Evolutionary conservation across 1,140 invertebrate species (phyloP), one percentile per base, ranked within the genome.

Genomic region (Aphelenchoides besseyi): DNA sequence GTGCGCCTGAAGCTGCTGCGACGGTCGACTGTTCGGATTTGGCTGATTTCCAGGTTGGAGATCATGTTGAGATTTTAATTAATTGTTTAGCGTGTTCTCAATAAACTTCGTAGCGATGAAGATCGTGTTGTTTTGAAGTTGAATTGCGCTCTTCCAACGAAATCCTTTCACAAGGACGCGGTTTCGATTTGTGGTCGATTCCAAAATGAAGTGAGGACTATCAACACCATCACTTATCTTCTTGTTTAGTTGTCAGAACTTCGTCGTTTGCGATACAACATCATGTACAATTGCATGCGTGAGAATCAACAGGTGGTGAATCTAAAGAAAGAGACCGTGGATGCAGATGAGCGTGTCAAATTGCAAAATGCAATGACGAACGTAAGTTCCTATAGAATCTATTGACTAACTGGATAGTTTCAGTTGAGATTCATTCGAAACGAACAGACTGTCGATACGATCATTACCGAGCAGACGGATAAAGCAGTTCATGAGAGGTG

Each of bases 111-210:
- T 28, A 23, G 33, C 16, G 9, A 33, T 5, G 75, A 77, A 37
- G 75, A 77, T 28, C 73, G 55, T 37, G 64, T 77, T n/a, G 35
- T 79, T n/a, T 73, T 77, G 16, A 61, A 55, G 28, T 53, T 77
- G 23, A 77, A 77, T 68, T 79, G 77, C 37, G 77, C 74, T 16
- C 53, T 77, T n/a, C 77, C 75, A 12, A 77, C 75, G 3, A 33
- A 66, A 23, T 78, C 75, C 5, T 77, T 77, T 71, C 37, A 62
- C 3, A 76, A 72, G 63, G 64, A 79, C 53, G 76, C 80, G 18
- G 54, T 30, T n/a, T 30, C 36, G 12, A 74, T 79, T 32, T 77
- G 75, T 36, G 61, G 68, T 32, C 48, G 71, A 3, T 70, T 77
- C 2, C 70, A 78, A 18, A 74, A 79, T 36, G 48, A 74, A 54